Percentiles rank a stretch among this genome's conserved stretches.
Evolutionary conservation across 2,888 invertebrate genomes (phyloP).

Genomic region (Leptopilina myrica): DNA sequence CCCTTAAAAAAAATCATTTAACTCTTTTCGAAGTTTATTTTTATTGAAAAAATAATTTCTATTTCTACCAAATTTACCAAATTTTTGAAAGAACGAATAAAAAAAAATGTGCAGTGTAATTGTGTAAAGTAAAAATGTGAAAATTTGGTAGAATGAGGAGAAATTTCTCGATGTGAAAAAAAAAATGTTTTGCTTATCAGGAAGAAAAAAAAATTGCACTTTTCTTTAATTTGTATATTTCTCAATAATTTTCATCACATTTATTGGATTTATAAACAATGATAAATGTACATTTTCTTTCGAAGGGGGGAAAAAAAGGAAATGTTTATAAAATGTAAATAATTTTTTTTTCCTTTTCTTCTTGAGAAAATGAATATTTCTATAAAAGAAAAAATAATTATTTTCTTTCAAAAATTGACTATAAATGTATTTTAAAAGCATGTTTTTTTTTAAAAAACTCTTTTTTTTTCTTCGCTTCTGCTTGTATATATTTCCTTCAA

Average conservation of each 20-base stretch:
- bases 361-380: background rate
- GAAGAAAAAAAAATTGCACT: background rate
- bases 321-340: slow-evolving; percentile 12
- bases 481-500: slow-evolving; percentile 36
- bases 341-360: background rate
- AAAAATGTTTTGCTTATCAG: background rate
- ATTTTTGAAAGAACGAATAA: background rate
- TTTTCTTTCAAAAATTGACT: background rate
- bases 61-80: background rate
- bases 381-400: background rate
- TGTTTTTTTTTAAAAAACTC: background rate
- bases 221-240: slow-evolving; percentile 6
- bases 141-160: too few species aligned
- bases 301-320: background rate
- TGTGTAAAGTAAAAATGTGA: too few species aligned
- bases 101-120: too few species aligned
- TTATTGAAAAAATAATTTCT: too few species aligned
- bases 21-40: too few species aligned
- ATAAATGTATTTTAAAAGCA: background rate
- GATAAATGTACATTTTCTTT: background rate
- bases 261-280: background rate
- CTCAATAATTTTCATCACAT: background rate
- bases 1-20: too few species aligned
- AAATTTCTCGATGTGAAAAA: background rate
- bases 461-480: slow-evolving; percentile 1